Conservation (phyloP, 2,888 invertebrate genomes). For the Zootermopsis nevadensis region DNA sequence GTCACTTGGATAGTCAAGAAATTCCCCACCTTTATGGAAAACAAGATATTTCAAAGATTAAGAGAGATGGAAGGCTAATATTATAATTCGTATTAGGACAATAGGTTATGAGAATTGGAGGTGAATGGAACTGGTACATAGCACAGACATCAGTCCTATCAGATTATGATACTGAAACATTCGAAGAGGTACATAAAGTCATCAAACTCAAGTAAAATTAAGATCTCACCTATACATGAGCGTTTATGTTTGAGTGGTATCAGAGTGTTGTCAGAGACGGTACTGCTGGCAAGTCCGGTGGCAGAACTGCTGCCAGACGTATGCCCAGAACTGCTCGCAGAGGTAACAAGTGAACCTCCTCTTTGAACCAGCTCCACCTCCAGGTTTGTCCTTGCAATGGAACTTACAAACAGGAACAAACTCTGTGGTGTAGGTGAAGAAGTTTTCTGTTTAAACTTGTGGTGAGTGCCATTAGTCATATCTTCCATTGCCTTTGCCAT, state of each 20-base stretch:
- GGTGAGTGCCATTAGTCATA: constrained; percentile 88
- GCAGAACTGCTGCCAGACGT: constrained; percentile 58
- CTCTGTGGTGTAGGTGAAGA: constrained; percentile 73
- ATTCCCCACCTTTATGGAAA: too few relatives aligned
- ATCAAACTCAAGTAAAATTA: too few relatives aligned
- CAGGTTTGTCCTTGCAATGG: constrained; percentile 89
- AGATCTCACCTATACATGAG: constrained; percentile 77
- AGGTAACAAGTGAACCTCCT: constrained; percentile 78
- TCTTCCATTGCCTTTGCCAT: constrained; percentile 95
- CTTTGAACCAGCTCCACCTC: constrained; percentile 93
- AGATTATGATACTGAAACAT: too few relatives aligned
- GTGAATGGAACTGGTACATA: too few relatives aligned
- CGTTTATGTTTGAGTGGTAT: constrained; percentile 79
- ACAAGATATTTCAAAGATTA: too few relatives aligned
- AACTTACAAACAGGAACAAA: constrained; percentile 89
- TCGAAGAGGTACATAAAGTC: too few relatives aligned
- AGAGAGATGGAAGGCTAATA: too few relatives aligned
- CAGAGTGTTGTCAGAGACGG: constrained; percentile 66
- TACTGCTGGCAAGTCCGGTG: constrained; percentile 44
- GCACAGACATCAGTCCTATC: too few relatives aligned
- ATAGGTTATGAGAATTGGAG: too few relatives aligned
- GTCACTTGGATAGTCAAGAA: too few relatives aligned
- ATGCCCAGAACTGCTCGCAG: constrained; percentile 56
- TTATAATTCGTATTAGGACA: too few relatives aligned
- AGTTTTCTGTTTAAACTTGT: constrained; percentile 80